Evolutionary conservation across 2,113 vertebrate species (phyloP).

Genomic region (Myrmecobius fasciatus): DNA sequence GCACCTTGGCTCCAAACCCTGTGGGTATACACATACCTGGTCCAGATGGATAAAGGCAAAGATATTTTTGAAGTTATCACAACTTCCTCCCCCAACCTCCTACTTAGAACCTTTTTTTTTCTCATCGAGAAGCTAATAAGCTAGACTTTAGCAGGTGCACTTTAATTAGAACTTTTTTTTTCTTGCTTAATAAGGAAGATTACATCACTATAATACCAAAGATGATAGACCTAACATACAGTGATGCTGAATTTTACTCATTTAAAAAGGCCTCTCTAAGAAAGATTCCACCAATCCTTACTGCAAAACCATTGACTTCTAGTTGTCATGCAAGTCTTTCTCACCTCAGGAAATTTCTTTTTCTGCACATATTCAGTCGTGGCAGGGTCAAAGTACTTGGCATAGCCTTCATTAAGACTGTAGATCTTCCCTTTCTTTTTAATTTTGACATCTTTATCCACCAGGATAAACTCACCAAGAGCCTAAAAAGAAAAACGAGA

Average conservation of each 20-base stretch:
- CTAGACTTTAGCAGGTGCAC: neutral
- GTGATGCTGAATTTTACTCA: neutral
- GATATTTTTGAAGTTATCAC: neutral
- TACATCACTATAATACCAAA: neutral
- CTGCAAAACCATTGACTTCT: constrained; percentile 18
- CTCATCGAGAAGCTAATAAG: neutral
- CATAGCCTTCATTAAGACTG: constrained; percentile 97
- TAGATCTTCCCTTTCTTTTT: constrained; percentile 95
- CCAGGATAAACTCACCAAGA: constrained; percentile 96
- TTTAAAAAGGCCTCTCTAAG: neutral
- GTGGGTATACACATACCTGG: neutral
- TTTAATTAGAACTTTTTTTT: neutral
- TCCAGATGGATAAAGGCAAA: neutral
- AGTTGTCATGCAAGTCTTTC: constrained; percentile 4
- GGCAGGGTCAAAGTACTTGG: constrained; percentile 94
- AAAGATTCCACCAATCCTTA: fast-evolving
- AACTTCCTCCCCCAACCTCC: neutral
- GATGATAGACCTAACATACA: neutral
- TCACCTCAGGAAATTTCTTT: constrained; percentile 98
- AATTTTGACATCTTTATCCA: constrained; percentile 93
- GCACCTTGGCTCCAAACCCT: neutral
- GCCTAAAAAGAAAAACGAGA: constrained; percentile 82
- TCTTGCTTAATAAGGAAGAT: neutral
- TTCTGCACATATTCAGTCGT: constrained; percentile 93
- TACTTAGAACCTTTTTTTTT: neutral